phyloP scores from a whole-genome alignment of 2,113 vertebrate species.

The Chaetorhynchus papuensis region DNA sequence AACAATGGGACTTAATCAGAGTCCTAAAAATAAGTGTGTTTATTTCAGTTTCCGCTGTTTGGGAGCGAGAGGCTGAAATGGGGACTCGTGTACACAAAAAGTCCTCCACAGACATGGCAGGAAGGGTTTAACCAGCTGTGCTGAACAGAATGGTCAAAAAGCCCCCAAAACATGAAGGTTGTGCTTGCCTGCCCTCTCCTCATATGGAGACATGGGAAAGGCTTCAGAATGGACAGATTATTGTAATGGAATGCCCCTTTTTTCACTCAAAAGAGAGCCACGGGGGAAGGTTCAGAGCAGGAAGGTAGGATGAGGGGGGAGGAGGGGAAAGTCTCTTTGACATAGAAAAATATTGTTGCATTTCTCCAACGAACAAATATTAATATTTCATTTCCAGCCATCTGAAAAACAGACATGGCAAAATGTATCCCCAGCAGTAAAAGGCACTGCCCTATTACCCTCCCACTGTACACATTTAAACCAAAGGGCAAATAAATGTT shows the following conservation, averaged over 20 bases:
- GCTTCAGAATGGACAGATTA: background rate
- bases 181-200: background rate
- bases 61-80: background rate
- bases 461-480: constrained; percentile 29
- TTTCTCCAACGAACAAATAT: constrained; percentile 42
- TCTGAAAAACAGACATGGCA: constrained; percentile 54
- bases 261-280: background rate
- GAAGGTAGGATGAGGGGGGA: background rate
- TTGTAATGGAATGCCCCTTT: background rate
- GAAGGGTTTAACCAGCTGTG: background rate
- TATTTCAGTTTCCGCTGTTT: background rate
- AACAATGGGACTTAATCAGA: background rate
- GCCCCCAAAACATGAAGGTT: background rate
- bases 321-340: constrained; percentile 25
- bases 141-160: background rate
- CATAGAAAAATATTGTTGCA: constrained; percentile 21
- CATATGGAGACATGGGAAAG: background rate
- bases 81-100: background rate
- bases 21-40: background rate
- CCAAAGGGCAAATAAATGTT: constrained; percentile 57
- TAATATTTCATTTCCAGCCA: constrained; percentile 53
- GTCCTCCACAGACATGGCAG: background rate
- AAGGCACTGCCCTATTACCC: constrained; percentile 40
- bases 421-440: constrained; percentile 63
- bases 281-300: background rate